These are phyloP conservation scores for Agonopterix alstromeriana DNA, from an alignment of 2,888 invertebrate genomes.

Conservation along the genomic window DNA sequence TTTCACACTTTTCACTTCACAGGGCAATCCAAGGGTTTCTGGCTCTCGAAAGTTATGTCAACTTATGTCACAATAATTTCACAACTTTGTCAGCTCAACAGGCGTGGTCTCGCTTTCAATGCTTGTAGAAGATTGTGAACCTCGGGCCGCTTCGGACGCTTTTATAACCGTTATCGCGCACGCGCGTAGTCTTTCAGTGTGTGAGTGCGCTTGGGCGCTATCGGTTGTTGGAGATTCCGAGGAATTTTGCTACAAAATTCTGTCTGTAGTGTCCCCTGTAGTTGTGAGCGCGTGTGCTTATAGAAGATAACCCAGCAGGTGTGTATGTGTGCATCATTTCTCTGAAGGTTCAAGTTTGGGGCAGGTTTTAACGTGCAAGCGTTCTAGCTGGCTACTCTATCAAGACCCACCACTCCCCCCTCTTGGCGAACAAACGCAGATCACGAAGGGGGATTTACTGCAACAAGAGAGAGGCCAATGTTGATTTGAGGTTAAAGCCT, in stretches of 20 bases:
- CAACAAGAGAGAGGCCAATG: conserved; percentile 11
- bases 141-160: background rate
- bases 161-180: conserved; percentile 23
- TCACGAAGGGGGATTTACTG: conserved; percentile 19
- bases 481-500: conserved; percentile 10
- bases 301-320: conserved; percentile 16
- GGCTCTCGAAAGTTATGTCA: background rate
- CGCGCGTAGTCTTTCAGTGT: conserved; percentile 32
- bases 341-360: conserved; percentile 15
- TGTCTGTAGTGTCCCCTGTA: conserved; percentile 21
- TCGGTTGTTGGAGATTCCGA: conserved; percentile 42
- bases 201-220: conserved; percentile 43
- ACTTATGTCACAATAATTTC: conserved; percentile 70
- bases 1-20: conserved; percentile 4
- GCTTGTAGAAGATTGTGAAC: conserved; percentile 37
- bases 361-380: conserved; percentile 44
- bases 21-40: conserved; percentile 7
- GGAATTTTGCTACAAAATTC: conserved; percentile 40
- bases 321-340: conserved; percentile 33
- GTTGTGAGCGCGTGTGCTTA: conserved; percentile 24
- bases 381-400: conserved; percentile 14
- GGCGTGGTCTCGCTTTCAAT: conserved; percentile 37
- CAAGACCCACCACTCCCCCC: conserved; percentile 26
- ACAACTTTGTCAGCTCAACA: conserved; percentile 40
- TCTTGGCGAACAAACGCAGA: conserved; percentile 9